Conservation (phyloP, 1,140 invertebrate species). For the Drosophila lowei region DNA sequence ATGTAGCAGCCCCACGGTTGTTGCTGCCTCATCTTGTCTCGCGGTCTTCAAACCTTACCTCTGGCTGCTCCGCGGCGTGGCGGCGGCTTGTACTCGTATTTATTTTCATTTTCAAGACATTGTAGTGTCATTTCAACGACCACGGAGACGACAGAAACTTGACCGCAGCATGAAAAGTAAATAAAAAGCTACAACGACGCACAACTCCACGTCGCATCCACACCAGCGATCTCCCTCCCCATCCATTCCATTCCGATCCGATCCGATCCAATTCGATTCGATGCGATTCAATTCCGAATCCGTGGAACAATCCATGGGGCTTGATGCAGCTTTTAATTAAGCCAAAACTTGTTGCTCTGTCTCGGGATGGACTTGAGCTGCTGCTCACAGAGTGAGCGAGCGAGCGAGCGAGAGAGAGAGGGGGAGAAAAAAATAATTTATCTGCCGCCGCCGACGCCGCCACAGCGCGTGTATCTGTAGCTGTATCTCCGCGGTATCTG, state of each 20-base stretch:
- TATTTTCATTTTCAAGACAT: slow-evolving; percentile 80
- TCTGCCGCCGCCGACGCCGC: slow-evolving; percentile 53
- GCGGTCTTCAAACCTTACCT: too few species aligned
- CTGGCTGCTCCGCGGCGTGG: too few species aligned
- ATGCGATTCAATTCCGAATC: slow-evolving; percentile 54
- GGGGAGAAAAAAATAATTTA: slow-evolving; percentile 67
- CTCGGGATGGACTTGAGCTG: slow-evolving; percentile 38
- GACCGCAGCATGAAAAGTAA: slow-evolving; percentile 75
- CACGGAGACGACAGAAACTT: slow-evolving; percentile 34
- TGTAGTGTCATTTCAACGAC: slow-evolving; percentile 79
- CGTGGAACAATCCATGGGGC: slow-evolving; percentile 70
- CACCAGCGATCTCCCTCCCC: slow-evolving; percentile 29
- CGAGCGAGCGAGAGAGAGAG: slow-evolving; percentile 21
- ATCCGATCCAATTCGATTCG: slow-evolving; percentile 48
- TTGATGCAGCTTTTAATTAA: slow-evolving; percentile 78
- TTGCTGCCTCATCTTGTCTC: too few species aligned
- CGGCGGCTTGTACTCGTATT: slow-evolving; percentile 50
- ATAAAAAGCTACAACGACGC: slow-evolving; percentile 58
- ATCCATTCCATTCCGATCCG: slow-evolving; percentile 10
- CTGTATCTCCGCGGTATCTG: slow-evolving; percentile 60
- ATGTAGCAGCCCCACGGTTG: slow-evolving; percentile 48
- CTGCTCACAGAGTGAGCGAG: slow-evolving; percentile 10
- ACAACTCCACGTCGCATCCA: slow-evolving; percentile 7
- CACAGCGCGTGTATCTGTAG: slow-evolving; percentile 42
- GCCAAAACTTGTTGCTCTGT: slow-evolving; percentile 73